phyloP scores from a whole-genome alignment of 1,140 invertebrate genomes.

The Pectinophora gossypiella region DNA sequence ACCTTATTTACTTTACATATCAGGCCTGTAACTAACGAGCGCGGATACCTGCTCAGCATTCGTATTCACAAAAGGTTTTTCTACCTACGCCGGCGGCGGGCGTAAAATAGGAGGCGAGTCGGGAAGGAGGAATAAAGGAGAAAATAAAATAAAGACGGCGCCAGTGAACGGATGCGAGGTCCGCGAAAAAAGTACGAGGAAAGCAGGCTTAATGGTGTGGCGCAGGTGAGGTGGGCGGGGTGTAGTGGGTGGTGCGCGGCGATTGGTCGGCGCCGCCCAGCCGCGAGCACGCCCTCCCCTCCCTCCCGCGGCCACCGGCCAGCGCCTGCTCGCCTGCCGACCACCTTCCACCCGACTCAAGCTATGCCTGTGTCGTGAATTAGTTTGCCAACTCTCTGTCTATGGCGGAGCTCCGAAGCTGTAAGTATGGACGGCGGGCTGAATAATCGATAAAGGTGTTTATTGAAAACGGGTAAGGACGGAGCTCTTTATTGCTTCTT shows the following conservation, averaged over 20 bases:
- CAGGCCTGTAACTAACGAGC: constrained; percentile 65
- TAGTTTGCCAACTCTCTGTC: constrained; percentile 73
- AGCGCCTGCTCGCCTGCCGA: constrained; percentile 53
- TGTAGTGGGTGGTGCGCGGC: constrained; percentile 45
- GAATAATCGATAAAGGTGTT: constrained; percentile 75
- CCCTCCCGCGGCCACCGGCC: constrained; percentile 18
- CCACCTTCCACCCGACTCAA: constrained; percentile 60
- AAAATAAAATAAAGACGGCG: constrained; percentile 74
- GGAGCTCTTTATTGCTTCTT: constrained; percentile 69
- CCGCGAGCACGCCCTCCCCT: constrained; percentile 46
- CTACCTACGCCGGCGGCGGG: constrained; percentile 61
- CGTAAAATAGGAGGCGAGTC: constrained; percentile 68
- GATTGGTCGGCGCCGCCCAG: constrained; percentile 71
- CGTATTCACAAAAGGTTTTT: constrained; percentile 71
- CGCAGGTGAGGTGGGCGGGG: constrained; percentile 70
- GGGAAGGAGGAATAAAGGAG: constrained; percentile 70
- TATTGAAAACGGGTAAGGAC: constrained; percentile 74
- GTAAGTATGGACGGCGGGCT: constrained; percentile 71
- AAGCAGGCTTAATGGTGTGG: constrained; percentile 64
- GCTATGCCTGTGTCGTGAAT: constrained; percentile 73
- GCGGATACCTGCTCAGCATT: constrained; percentile 68
- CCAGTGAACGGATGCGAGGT: constrained; percentile 64
- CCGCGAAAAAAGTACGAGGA: constrained; percentile 68
- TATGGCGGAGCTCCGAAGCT: constrained; percentile 67
- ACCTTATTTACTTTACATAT: constrained; percentile 72